phyloP scores from a whole-genome alignment of 2,888 invertebrate species.

The Balanococcus diminutus region DNA sequence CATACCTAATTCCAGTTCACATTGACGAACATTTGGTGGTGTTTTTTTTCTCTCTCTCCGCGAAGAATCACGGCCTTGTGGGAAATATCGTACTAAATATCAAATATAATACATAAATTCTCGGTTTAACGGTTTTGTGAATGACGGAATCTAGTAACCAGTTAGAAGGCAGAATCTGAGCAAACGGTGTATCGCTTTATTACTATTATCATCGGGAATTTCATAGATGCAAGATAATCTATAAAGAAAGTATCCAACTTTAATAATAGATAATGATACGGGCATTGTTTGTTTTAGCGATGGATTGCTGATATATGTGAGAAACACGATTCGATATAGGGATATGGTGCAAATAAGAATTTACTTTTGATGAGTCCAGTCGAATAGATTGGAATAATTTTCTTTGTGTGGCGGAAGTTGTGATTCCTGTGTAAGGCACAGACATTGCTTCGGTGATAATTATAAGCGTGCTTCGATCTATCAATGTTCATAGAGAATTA shows the following conservation, averaged over 20 bases:
- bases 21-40: too few species aligned
- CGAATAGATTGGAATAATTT: constrained; percentile 25
- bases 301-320: constrained; percentile 48
- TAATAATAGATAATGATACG: constrained; percentile 49
- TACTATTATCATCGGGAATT: constrained; percentile 44
- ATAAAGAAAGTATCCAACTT: constrained; percentile 34
- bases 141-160: not conserved
- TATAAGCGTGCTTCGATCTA: constrained; percentile 37
- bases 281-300: constrained; percentile 49
- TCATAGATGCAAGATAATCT: constrained; percentile 41
- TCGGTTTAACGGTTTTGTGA: constrained; percentile 16
- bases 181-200: constrained; percentile 43
- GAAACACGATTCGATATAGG: constrained; percentile 30
- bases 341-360: constrained; percentile 35
- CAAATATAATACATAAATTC: not conserved
- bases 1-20: not conserved
- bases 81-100: not conserved
- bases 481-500: constrained; percentile 16
- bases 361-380: constrained; percentile 18
- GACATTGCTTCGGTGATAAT: constrained; percentile 26
- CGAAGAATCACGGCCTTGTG: not conserved
- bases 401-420: constrained; percentile 12
- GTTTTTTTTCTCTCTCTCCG: not conserved
- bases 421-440: constrained; percentile 2
- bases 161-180: not conserved